These are phyloP conservation scores for Zoanthus gigantus DNA, from an alignment of 92 coral and sea anemone species.

Conservation along the genomic window DNA sequence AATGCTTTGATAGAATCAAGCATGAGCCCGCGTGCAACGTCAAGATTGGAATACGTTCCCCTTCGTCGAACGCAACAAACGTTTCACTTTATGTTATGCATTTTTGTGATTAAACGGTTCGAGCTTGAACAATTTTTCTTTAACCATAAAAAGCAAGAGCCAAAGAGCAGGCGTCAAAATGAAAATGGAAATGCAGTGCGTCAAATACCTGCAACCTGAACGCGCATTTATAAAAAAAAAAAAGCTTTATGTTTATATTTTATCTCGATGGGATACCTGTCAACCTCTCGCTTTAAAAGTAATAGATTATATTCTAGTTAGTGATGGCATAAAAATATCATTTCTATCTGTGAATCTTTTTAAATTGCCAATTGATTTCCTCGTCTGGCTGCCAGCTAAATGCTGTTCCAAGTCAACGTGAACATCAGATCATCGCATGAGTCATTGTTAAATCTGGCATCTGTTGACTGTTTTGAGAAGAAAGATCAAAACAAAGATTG, in stretches of 20 bases:
- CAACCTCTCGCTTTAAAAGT: not conserved
- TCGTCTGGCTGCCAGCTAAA: not conserved
- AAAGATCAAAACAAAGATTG: constrained; percentile 43
- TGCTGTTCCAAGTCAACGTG: constrained; percentile 8
- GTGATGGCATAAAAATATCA: not conserved
- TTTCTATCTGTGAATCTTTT: not conserved
- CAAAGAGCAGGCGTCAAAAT: too few species aligned
- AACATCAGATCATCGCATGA: constrained; percentile 32
- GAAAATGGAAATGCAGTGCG: not conserved
- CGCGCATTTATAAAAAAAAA: not conserved
- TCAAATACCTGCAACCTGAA: not conserved
- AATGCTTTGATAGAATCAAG: too few species aligned
- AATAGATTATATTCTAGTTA: not conserved
- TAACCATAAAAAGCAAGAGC: too few species aligned
- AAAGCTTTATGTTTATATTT: not conserved
- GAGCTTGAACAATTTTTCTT: too few species aligned
- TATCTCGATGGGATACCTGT: not conserved
- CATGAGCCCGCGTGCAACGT: too few species aligned
- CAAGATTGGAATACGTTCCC: too few species aligned
- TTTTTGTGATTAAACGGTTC: too few species aligned
- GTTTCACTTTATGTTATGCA: too few species aligned
- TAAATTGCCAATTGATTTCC: not conserved
- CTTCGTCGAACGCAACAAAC: too few species aligned
- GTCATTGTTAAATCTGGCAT: constrained; percentile 40
- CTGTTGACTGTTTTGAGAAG: constrained; percentile 16